Evolutionary conservation across 2,797 vertebrate species (phyloP).

Genomic region (Luscinia luscinia): DNA sequence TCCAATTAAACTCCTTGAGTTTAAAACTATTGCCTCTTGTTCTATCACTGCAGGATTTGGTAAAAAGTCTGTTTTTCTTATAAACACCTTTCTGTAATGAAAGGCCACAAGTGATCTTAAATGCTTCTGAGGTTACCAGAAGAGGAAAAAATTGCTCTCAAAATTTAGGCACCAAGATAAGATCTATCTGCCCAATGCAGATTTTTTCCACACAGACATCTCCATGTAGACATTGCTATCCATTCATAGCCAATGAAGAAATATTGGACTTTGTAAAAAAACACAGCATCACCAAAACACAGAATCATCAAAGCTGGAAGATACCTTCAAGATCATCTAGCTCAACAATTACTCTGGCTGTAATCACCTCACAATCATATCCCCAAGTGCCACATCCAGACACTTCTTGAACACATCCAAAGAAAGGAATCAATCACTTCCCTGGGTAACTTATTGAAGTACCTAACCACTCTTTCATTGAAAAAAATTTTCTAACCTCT

Average conservation of each 20-base stretch:
- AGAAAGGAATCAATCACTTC: not conserved
- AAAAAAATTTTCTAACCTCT: not conserved
- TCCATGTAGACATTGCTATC: not conserved
- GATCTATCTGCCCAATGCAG: not conserved
- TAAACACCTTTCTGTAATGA: not conserved
- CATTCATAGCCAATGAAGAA: not conserved
- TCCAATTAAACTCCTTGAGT: not conserved
- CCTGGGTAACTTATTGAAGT: not conserved
- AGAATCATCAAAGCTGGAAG: not conserved
- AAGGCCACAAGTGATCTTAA: not conserved
- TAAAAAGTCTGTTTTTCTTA: not conserved
- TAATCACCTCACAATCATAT: not conserved
- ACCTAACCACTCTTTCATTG: not conserved
- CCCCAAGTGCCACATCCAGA: not conserved
- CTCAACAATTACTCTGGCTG: rapidly evolving
- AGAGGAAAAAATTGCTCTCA: not conserved
- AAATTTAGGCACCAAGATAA: not conserved
- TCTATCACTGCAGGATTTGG: not conserved
- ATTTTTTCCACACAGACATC: not conserved
- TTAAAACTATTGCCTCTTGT: not conserved
- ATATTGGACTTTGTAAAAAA: not conserved
- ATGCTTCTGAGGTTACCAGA: not conserved
- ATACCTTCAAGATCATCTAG: not conserved
- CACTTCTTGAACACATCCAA: not conserved
- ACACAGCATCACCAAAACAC: not conserved